Conservation (phyloP, 1,140 invertebrate species). For the Drosophila repleta region DNA sequence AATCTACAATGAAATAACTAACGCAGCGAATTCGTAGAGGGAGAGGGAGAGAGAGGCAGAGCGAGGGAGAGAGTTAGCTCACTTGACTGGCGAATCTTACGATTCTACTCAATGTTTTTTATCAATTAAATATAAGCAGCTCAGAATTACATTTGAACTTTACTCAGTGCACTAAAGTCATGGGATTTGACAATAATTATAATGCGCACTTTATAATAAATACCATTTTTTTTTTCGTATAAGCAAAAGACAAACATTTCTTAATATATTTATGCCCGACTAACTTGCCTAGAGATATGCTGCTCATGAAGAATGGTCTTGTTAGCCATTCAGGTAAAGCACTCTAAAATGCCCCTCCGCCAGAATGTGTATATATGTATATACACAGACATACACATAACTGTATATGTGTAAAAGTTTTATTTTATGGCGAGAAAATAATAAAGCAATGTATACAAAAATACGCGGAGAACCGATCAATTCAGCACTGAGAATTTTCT, state of each 20-base stretch:
- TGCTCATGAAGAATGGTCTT: neutral
- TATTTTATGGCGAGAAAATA: conserved; percentile 11
- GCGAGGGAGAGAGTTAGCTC: neutral
- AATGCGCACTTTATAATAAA: neutral
- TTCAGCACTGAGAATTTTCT: conserved; percentile 17
- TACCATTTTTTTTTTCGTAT: neutral
- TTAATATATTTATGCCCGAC: neutral
- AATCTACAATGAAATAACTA: neutral
- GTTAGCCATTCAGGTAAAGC: neutral
- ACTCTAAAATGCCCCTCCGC: neutral
- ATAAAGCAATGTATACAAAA: conserved; percentile 10
- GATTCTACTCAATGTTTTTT: neutral
- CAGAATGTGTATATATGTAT: conserved; percentile 1
- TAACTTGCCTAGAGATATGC: no score
- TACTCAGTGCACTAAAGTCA: neutral
- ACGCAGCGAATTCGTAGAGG: neutral
- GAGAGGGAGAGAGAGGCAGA: neutral
- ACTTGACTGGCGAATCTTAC: neutral
- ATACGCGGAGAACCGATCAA: conserved; percentile 34
- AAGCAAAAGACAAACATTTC: neutral
- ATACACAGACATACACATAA: no score
- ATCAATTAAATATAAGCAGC: neutral
- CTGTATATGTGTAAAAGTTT: neutral
- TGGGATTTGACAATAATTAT: neutral
- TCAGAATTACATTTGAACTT: neutral